These are phyloP conservation scores for Lasioglossum malachurum DNA, from an alignment of 2,888 invertebrate genomes.

Conservation along the genomic window DNA sequence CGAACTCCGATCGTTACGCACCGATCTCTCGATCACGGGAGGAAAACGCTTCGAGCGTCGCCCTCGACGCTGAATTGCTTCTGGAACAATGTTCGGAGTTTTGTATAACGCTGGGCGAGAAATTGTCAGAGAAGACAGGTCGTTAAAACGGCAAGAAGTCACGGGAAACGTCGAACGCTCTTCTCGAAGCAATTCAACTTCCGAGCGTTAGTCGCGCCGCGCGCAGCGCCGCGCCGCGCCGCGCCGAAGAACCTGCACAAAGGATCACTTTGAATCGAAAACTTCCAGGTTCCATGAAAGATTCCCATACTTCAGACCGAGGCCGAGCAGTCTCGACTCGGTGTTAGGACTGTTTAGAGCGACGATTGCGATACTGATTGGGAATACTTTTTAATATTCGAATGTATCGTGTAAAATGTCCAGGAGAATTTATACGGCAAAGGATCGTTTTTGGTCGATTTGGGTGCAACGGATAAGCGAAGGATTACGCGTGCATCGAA, in stretches of 20 bases:
- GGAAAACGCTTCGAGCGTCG: not conserved
- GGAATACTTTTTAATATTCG: too few relatives aligned
- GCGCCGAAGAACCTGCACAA: slow-evolving; percentile 28
- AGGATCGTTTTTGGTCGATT: not conserved
- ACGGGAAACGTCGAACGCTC: slow-evolving; percentile 24
- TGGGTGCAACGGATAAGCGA: not conserved
- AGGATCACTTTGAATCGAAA: slow-evolving; percentile 33
- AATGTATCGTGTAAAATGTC: not conserved
- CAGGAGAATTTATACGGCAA: not conserved
- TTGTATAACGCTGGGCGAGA: slow-evolving; percentile 10
- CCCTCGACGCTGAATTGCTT: slow-evolving; percentile 49
- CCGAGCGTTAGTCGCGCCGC: slow-evolving; percentile 1
- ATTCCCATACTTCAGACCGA: slow-evolving; percentile 13
- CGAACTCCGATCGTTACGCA: not conserved
- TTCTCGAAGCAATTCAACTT: slow-evolving; percentile 32
- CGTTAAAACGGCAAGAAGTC: slow-evolving; percentile 52
- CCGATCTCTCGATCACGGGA: not conserved
- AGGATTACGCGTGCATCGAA: not conserved
- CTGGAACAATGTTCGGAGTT: slow-evolving; percentile 50
- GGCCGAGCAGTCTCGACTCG: not conserved
- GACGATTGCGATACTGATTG: too few relatives aligned
- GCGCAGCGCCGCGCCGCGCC: not conserved
- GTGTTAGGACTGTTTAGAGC: not conserved
- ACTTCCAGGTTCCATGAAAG: slow-evolving; percentile 35
- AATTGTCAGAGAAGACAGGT: slow-evolving; percentile 36